Percentiles rank a stretch among this genome's conserved stretches.
phyloP scores from a whole-genome alignment of 2,113 vertebrate genomes.

The Willisornis vidua region DNA sequence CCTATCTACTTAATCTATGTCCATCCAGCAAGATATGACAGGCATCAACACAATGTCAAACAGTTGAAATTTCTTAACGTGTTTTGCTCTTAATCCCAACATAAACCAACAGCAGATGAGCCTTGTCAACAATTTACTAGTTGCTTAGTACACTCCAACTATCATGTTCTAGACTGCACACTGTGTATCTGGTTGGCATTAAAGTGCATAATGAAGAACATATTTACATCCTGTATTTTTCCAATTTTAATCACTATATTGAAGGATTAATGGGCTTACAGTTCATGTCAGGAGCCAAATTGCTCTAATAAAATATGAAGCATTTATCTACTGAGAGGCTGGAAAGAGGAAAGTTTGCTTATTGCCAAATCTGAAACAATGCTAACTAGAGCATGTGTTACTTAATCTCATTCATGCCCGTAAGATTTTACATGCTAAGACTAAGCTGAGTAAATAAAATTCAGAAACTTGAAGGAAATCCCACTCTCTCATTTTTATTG shows the following conservation, averaged over 20 bases:
- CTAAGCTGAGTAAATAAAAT: slow-evolving; percentile 78
- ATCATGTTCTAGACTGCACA: slow-evolving; percentile 57
- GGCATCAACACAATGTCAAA: neutral
- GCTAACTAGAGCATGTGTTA: slow-evolving; percentile 57
- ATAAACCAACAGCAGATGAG: slow-evolving; percentile 65
- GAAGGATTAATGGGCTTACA: slow-evolving; percentile 60
- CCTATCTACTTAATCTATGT: neutral
- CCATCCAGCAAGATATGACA: slow-evolving; percentile 18
- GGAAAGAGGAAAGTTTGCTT: slow-evolving; percentile 58
- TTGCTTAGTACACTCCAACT: slow-evolving; percentile 39
- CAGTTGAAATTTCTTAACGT: neutral
- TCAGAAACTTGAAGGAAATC: slow-evolving; percentile 62
- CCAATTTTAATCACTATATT: slow-evolving; percentile 61
- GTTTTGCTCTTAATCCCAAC: slow-evolving; percentile 27
- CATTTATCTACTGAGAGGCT: slow-evolving; percentile 32
- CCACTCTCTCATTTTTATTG: neutral
- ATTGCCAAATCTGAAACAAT: slow-evolving; percentile 50
- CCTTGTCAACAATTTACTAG: slow-evolving; percentile 69
- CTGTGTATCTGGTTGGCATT: slow-evolving; percentile 67
- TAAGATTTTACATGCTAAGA: slow-evolving; percentile 76
- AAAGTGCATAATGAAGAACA: slow-evolving; percentile 84
- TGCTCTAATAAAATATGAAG: slow-evolving; percentile 65
- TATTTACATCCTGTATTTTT: slow-evolving; percentile 81
- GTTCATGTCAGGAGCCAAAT: slow-evolving; percentile 57
- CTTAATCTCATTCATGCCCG: slow-evolving; percentile 75